These are phyloP conservation scores for Bombylius major DNA, from an alignment of 2,888 invertebrate genomes.

Conservation along the genomic window DNA sequence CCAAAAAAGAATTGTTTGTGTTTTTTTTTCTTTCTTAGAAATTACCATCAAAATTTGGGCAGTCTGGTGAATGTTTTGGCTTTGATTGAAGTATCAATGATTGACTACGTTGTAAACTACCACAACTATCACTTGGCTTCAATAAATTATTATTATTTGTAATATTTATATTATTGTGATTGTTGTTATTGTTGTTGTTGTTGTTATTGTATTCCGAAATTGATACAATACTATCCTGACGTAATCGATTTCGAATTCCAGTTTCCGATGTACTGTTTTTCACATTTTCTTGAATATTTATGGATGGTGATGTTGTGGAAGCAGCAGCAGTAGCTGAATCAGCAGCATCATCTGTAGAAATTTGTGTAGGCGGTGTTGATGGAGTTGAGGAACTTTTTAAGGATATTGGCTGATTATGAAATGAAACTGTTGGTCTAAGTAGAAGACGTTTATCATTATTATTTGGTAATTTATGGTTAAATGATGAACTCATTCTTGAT, in stretches of 20 bases:
- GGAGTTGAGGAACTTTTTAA: neutral
- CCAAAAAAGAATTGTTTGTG: too few relatives aligned
- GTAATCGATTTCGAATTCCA: too few relatives aligned
- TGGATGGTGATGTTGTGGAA: too few relatives aligned
- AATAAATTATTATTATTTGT: neutral
- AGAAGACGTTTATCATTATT: neutral
- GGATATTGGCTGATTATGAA: neutral
- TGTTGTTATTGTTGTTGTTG: neutral
- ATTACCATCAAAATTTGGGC: conserved; percentile 9
- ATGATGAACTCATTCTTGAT: neutral
- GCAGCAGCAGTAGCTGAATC: too few relatives aligned
- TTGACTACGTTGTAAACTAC: conserved; percentile 10
- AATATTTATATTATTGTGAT: neutral
- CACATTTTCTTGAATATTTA: too few relatives aligned
- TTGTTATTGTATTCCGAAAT: neutral
- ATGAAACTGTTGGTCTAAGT: neutral
- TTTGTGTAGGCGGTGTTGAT: neutral
- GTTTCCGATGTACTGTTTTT: too few relatives aligned
- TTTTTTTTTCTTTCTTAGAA: conserved; percentile 4
- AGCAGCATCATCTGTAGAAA: too few relatives aligned
- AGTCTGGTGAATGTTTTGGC: conserved; percentile 12
- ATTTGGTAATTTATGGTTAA: neutral
- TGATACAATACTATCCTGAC: neutral
- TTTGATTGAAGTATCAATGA: conserved; percentile 8
- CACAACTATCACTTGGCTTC: conserved; percentile 4